Conservation (phyloP, 2,888 invertebrate species). For the Sialis fuliginosa region DNA sequence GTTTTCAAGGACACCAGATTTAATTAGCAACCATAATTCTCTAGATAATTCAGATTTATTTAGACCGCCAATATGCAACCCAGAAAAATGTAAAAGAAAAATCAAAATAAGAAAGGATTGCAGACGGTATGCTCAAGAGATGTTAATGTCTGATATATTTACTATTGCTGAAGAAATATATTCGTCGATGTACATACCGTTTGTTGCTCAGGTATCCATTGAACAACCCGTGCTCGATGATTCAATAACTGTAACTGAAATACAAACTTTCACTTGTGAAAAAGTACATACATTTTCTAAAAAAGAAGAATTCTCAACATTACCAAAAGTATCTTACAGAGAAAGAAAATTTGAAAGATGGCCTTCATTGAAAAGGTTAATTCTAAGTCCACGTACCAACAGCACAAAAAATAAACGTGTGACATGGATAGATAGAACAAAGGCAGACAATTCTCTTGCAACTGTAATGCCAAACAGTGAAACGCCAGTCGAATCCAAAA, state of each 20-base stretch:
- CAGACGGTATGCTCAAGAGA: conserved; percentile 5
- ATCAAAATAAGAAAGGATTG: neutral
- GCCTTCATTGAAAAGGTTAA: conserved; percentile 16
- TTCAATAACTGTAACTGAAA: too few species aligned
- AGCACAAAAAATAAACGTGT: neutral
- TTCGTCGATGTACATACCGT: neutral
- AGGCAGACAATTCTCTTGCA: neutral
- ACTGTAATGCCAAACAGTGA: neutral
- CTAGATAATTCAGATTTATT: conserved; percentile 17
- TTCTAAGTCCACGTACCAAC: conserved; percentile 19
- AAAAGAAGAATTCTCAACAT: too few species aligned
- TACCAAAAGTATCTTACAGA: neutral
- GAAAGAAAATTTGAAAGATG: neutral
- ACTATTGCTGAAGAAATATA: conserved; percentile 4
- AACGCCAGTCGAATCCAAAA: neutral
- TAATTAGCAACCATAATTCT: conserved; percentile 37
- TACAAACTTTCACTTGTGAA: too few species aligned
- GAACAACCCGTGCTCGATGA: too few species aligned
- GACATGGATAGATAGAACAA: neutral
- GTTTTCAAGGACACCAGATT: conserved; percentile 32
- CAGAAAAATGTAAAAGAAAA: neutral
- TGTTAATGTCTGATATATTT: conserved; percentile 6
- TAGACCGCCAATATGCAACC: conserved; percentile 1
- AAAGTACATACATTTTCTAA: too few species aligned
- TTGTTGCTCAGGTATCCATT: conserved; percentile 8